phyloP scores from a whole-genome alignment of 2,888 invertebrate species.

The Lottia scabra region DNA sequence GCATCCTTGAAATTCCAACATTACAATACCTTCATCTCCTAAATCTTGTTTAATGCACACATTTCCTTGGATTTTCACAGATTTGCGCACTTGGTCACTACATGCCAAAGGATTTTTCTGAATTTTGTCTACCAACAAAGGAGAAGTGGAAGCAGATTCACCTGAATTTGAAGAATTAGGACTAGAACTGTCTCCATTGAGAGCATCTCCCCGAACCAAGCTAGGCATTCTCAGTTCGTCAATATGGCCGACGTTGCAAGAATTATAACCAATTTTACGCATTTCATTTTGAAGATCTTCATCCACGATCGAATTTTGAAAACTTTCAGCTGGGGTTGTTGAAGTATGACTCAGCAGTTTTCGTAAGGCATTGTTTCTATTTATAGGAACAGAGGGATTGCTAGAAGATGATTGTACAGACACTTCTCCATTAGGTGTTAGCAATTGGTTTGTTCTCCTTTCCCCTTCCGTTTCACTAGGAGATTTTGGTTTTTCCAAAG shows the following conservation, averaged over 20 bases:
- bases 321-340: background rate
- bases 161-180: constrained; percentile 24
- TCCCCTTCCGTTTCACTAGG: background rate
- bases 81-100: background rate
- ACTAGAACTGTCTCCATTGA: constrained; percentile 54
- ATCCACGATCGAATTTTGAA: constrained; percentile 27
- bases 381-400: background rate
- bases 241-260: constrained; percentile 52
- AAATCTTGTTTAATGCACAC: constrained; percentile 47
- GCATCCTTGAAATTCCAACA: constrained; percentile 48
- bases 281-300: constrained; percentile 39
- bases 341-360: background rate
- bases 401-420: background rate
- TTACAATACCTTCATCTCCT: constrained; percentile 45
- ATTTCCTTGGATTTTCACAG: constrained; percentile 21
- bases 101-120: background rate
- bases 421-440: background rate
- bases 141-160: background rate
- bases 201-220: constrained; percentile 53
- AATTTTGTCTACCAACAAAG: background rate
- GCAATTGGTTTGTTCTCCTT: background rate
- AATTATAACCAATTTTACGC: constrained; percentile 38
- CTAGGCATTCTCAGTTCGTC: constrained; percentile 56
- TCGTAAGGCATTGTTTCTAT: background rate
- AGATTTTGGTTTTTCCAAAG: background rate